Conservation (phyloP, 2,113 vertebrate genomes). For the Gallinago jamesoni region DNA sequence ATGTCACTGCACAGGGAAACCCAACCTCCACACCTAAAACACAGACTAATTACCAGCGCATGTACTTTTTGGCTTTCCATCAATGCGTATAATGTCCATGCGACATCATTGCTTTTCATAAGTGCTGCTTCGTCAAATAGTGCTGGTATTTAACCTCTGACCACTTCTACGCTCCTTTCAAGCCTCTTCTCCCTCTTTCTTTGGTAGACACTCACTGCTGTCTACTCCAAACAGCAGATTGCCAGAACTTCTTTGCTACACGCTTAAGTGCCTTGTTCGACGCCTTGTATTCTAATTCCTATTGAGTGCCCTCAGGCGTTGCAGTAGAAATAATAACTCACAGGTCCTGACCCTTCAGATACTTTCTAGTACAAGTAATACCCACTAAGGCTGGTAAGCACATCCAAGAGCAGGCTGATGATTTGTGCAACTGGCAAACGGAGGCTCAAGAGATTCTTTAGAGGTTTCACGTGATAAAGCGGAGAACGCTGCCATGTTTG, state of each 20-base stretch:
- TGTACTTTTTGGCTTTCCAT: not conserved
- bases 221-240: not conserved
- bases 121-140: not conserved
- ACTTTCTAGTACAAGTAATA: not conserved
- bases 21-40: not conserved
- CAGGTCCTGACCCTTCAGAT: not conserved
- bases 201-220: not conserved
- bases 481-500: not conserved
- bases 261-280: not conserved
- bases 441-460: conserved; percentile 39
- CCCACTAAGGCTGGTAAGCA: not conserved
- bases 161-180: not conserved
- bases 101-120: not conserved
- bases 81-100: not conserved
- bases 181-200: not conserved
- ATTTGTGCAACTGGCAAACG: conserved; percentile 34
- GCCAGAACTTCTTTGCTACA: not conserved
- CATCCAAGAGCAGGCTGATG: not conserved
- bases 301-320: not conserved
- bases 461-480: conserved; percentile 50
- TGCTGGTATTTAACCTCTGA: not conserved
- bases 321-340: conserved; percentile 4
- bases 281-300: not conserved
- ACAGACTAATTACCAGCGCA: not conserved
- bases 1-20: not conserved